Evolutionary conservation across 2,797 vertebrate genomes (phyloP), one percentile per base, ranked within the genome.

Genomic region (Novumbra hubbsi): DNA sequence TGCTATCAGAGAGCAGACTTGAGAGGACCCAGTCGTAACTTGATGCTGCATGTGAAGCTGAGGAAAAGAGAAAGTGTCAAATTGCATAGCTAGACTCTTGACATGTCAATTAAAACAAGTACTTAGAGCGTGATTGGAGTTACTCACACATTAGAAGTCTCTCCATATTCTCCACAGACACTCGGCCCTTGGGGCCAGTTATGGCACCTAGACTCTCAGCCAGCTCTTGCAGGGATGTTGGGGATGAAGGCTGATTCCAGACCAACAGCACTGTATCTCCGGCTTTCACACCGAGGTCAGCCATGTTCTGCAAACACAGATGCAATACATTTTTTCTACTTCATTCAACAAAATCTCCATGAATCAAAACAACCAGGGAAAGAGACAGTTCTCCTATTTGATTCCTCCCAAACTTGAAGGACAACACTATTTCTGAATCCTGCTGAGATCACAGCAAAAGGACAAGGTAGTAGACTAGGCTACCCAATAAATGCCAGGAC

Each of bases 11-110:
- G 65, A 95, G 86, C 3, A 96, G 7, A 0, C 95, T 94, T 0
- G 96, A 96, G 6, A 99, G 88, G 67, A 97, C 86, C 1, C 94
- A 87, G 5, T 98, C 93, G 0, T 96, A 98, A 75, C 88, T 91
- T 65, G 98, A 98, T 3, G 91, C 90, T 7, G 68, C 57, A 21
- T 96, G 95, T 72, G 94, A 93, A 2, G 96, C 97, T 99, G 84
- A 21, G 12, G 28, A 49, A 77, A 45, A 1, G 48, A 71, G 70
- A 21, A 16, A 32, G 27, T 11, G 14, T 45, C 41, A 45, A 45
- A 45, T 14, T 45, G 41, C 41, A 45, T 12, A 60, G 52, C 52
- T 55, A 55, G 55, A 24, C 55, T 21, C 41, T 11, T 4, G 19
- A 60, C 55, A 60, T 24, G 55, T 24, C 55, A 24, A 60, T 24